Conservation (phyloP, 2,888 invertebrate species). For the Polia nebulosa region DNA sequence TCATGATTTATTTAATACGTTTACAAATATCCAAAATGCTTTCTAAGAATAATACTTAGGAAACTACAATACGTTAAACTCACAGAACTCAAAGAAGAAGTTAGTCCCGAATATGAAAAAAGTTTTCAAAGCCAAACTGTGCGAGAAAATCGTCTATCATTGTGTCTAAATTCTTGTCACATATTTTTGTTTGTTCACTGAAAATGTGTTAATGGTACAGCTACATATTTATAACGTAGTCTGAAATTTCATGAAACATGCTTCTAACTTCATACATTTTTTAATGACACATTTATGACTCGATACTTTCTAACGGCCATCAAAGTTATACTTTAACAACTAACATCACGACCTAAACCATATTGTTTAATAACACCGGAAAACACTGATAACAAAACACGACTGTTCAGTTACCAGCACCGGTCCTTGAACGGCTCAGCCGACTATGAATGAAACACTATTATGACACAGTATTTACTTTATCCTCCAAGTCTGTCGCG, state of each 20-base stretch:
- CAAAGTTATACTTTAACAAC: conserved; percentile 46
- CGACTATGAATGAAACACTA: conserved; percentile 60
- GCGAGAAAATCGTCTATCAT: conserved; percentile 11
- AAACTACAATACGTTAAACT: conserved; percentile 10
- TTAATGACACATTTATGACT: conserved; percentile 28
- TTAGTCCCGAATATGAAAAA: conserved; percentile 45
- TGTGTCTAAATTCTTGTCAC: conserved; percentile 2
- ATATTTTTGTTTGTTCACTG: not conserved
- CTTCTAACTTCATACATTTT: conserved; percentile 1
- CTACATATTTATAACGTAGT: too few relatives aligned
- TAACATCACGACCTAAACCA: conserved; percentile 44
- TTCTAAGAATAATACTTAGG: conserved; percentile 6
- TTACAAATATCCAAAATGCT: not conserved
- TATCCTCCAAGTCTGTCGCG: conserved; percentile 73
- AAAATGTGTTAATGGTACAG: not conserved
- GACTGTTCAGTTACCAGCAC: conserved; percentile 66
- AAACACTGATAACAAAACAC: conserved; percentile 73
- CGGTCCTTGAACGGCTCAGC: conserved; percentile 69
- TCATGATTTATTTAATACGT: conserved; percentile 21
- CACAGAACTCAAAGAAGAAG: conserved; percentile 21
- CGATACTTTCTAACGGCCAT: conserved; percentile 37
- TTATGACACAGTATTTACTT: conserved; percentile 76
- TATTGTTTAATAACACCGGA: conserved; percentile 65
- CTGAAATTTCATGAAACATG: not conserved
- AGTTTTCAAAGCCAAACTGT: conserved; percentile 40